These are phyloP conservation scores for Smithornis capensis DNA, from an alignment of 2,113 vertebrate genomes.

Conservation along the genomic window DNA sequence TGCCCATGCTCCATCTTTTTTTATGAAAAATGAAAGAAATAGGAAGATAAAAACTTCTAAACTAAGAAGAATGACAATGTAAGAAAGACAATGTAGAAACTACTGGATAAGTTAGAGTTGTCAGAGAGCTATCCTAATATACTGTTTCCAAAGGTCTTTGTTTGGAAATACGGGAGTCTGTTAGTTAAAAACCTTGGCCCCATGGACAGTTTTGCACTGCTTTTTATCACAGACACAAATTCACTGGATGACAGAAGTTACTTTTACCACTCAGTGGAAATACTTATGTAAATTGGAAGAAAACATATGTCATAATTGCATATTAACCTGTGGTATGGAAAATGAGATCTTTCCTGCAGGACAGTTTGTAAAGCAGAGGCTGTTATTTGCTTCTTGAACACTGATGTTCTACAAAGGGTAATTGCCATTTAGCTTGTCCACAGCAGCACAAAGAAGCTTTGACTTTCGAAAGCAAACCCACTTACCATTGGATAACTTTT, in stretches of 20 bases:
- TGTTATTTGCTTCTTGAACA: background rate
- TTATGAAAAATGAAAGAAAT: background rate
- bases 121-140: background rate
- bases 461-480: background rate
- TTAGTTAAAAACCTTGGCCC: background rate
- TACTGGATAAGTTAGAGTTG: background rate
- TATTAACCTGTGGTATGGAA: background rate
- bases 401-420: background rate
- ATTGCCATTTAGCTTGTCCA: background rate
- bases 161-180: background rate
- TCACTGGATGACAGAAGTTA: background rate
- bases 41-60: background rate
- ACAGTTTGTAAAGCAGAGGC: background rate
- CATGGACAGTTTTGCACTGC: background rate
- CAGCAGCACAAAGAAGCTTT: background rate
- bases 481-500: background rate
- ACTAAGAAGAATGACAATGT: background rate
- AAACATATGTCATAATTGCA: background rate
- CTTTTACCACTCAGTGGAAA: conserved; percentile 18
- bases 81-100: background rate
- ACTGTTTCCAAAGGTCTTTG: background rate
- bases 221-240: background rate
- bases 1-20: background rate
- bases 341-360: background rate
- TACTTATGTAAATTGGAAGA: background rate